A percentile compares a stretch with the other conserved stretches of the same genome.
Evolutionary conservation across 2,888 invertebrate genomes (phyloP).

Genomic region (Drosophila acutilabella): DNA sequence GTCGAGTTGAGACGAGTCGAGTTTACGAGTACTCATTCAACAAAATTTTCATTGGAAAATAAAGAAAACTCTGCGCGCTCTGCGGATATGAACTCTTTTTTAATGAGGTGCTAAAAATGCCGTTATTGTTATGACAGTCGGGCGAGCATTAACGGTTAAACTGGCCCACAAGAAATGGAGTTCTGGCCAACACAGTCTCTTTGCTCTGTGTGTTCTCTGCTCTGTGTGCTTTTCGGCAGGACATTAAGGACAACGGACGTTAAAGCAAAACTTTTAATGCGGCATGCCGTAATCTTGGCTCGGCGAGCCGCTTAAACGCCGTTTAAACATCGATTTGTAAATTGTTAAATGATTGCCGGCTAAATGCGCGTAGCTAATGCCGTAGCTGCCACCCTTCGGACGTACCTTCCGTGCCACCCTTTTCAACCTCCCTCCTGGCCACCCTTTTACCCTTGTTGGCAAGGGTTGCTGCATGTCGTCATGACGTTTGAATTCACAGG

Average conservation of each 20-base stretch:
- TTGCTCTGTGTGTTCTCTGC: conserved; percentile 23
- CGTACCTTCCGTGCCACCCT: conserved; percentile 3
- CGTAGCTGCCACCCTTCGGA: conserved; percentile 16
- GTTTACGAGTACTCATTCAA: conserved; percentile 36
- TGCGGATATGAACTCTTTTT: conserved; percentile 81
- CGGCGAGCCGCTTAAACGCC: conserved; percentile 57
- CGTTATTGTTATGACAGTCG: conserved; percentile 77
- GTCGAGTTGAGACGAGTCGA: conserved; percentile 20
- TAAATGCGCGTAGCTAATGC: conserved; percentile 80
- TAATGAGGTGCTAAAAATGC: conserved; percentile 82
- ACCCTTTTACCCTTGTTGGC: conserved; percentile 10
- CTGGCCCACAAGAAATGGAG: conserved; percentile 12
- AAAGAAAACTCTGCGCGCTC: conserved; percentile 30
- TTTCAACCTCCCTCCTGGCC: not conserved
- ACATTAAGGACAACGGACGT: conserved; percentile 55
- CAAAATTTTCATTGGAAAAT: conserved; percentile 52
- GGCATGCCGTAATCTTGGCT: conserved; percentile 26
- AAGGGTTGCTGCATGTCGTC: conserved; percentile 55
- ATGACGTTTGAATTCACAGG: conserved; percentile 15
- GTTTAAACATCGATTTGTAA: conserved; percentile 84
- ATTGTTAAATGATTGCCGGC: conserved; percentile 82
- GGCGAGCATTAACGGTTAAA: conserved; percentile 53
- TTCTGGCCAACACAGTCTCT: conserved; percentile 6
- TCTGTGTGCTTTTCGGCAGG: conserved; percentile 56
- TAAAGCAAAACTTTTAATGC: conserved; percentile 71